Percentiles rank a stretch among this genome's conserved stretches.
Conservation (phyloP, 2,797 vertebrate species). For the Sebastes nivosus region DNA sequence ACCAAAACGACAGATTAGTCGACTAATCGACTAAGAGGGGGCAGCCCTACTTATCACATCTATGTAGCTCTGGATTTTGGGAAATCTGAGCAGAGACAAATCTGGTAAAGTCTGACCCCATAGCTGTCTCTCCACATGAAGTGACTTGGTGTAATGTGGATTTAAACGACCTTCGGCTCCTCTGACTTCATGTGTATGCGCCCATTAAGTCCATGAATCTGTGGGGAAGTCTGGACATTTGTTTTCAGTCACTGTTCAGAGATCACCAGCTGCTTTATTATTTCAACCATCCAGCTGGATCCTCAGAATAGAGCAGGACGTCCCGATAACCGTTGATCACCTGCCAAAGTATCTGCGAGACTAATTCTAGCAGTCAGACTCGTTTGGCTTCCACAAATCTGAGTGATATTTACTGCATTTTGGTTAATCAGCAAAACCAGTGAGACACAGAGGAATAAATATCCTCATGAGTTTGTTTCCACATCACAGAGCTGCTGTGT, state of each 20-base stretch:
- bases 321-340: neutral
- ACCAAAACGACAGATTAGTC: too few relatives aligned
- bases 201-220: neutral
- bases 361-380: neutral
- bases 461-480: neutral
- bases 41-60: neutral
- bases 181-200: neutral
- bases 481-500: slow-evolving; percentile 6
- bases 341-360: neutral
- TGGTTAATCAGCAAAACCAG: neutral
- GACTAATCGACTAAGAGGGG: too few relatives aligned
- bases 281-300: neutral
- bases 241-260: neutral
- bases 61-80: neutral
- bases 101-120: neutral
- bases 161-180: neutral
- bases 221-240: neutral
- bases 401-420: neutral
- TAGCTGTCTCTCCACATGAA: neutral
- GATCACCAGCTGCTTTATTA: neutral
- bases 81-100: neutral
- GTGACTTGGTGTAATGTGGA: neutral
- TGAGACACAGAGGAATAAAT: neutral
- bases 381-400: neutral
- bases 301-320: neutral